Evolutionary conservation across 2,888 invertebrate genomes (phyloP).

Genomic region (Nebria brevicollis): DNA sequence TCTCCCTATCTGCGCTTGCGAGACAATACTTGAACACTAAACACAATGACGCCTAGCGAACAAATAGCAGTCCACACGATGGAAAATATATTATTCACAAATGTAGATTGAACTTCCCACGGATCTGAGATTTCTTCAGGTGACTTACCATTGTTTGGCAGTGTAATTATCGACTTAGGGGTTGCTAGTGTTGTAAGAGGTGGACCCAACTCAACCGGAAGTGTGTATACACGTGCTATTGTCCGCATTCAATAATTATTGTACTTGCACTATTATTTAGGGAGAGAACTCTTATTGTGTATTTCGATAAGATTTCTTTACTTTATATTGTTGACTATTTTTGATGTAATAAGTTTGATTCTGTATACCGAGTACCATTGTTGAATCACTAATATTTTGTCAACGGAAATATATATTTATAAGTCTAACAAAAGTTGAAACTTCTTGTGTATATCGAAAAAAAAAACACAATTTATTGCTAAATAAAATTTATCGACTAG

Average conservation of each 20-base stretch:
- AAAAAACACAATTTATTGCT: no score
- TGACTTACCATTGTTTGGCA: constrained; percentile 32
- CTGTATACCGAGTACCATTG: no score
- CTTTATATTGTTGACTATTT: not conserved
- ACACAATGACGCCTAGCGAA: not conserved
- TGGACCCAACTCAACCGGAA: constrained; percentile 20
- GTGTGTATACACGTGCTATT: constrained; percentile 23
- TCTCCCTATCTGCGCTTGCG: not conserved
- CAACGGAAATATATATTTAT: no score
- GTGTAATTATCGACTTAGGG: constrained; percentile 34
- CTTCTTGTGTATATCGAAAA: no score
- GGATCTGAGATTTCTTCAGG: constrained; percentile 27
- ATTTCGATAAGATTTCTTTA: no score
- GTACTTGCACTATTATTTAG: not conserved
- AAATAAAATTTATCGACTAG: no score
- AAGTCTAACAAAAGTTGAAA: no score
- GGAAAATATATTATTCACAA: constrained; percentile 7
- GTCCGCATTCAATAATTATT: constrained; percentile 7
- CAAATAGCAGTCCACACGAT: not conserved
- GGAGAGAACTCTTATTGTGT: not conserved
- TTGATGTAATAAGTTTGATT: no score
- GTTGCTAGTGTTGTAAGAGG: not conserved
- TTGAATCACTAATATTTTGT: no score
- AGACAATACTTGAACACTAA: constrained; percentile 25
- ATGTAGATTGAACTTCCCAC: not conserved